Conservation (phyloP, 2,113 vertebrate genomes). For the Onychostoma macrolepis region DNA sequence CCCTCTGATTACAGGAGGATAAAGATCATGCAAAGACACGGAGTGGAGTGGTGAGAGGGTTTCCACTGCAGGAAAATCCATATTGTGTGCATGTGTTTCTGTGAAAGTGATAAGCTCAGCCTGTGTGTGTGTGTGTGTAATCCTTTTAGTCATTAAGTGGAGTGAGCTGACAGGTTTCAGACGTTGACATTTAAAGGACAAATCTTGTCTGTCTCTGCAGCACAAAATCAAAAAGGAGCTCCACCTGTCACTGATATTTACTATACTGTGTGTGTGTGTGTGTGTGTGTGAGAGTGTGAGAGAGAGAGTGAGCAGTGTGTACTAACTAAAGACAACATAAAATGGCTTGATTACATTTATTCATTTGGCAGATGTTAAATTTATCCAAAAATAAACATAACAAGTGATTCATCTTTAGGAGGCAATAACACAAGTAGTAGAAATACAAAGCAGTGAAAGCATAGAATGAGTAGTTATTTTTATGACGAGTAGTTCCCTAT, state of each 20-base stretch:
- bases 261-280: background rate
- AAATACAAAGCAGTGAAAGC: background rate
- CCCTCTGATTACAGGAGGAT: constrained; percentile 54
- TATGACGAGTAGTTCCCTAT: background rate
- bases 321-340: background rate
- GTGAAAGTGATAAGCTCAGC: constrained; percentile 49
- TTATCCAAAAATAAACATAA: too few relatives aligned
- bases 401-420: too few relatives aligned
- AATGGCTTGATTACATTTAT: background rate
- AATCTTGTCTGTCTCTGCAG: constrained; percentile 19
- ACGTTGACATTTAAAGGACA: constrained; percentile 56
- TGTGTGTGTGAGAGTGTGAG: background rate
- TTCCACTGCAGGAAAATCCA: constrained; percentile 60
- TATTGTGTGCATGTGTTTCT: background rate
- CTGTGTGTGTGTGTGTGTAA: background rate
- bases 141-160: constrained; percentile 26
- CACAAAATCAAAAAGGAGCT: background rate
- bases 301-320: background rate
- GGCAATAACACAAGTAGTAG: background rate
- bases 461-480: background rate
- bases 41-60: background rate
- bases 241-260: constrained; percentile 14
- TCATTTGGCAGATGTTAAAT: background rate
- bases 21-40: constrained; percentile 66
- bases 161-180: constrained; percentile 14